A percentile compares a stretch with the other conserved stretches of the same genome.
These are phyloP conservation scores for Elaeidobius kamerunicus DNA, from an alignment of 2,888 invertebrate genomes.

Conservation along the genomic window DNA sequence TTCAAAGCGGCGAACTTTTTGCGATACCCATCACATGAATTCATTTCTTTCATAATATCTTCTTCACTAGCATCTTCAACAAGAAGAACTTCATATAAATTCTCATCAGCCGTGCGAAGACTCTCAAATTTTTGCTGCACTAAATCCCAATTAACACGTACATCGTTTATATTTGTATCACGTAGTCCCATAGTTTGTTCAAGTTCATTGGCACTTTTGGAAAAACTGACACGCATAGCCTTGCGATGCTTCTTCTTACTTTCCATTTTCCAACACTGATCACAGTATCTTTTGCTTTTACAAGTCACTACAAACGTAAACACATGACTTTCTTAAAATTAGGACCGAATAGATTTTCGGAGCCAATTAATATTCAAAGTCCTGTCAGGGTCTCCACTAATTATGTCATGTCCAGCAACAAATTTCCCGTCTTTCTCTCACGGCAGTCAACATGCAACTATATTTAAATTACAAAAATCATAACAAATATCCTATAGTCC, in stretches of 20 bases:
- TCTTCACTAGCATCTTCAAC: not conserved
- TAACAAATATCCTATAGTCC: no score
- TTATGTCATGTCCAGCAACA: not conserved
- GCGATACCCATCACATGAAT: not conserved
- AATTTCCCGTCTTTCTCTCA: not conserved
- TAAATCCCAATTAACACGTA: not conserved
- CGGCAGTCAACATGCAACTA: no score
- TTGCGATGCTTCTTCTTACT: slow-evolving; percentile 22
- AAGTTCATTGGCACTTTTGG: slow-evolving; percentile 15
- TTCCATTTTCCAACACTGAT: slow-evolving; percentile 9
- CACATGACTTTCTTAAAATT: not conserved
- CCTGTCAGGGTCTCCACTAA: slow-evolving; percentile 8
- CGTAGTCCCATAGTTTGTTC: slow-evolving; percentile 8
- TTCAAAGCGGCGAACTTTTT: not conserved
- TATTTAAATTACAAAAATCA: no score
- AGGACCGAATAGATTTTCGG: not conserved
- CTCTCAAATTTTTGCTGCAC: slow-evolving; percentile 1
- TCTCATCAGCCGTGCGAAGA: not conserved
- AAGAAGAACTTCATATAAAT: not conserved
- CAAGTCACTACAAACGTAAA: not conserved
- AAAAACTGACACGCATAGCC: slow-evolving; percentile 17
- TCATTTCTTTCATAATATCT: not conserved
- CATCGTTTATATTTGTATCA: not conserved
- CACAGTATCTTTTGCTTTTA: no score
- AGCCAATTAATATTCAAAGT: not conserved